Evolutionary conservation across 2,113 vertebrate genomes (phyloP), one percentile per base, ranked within the genome.

Genomic region (Pomatostomus ruficeps): DNA sequence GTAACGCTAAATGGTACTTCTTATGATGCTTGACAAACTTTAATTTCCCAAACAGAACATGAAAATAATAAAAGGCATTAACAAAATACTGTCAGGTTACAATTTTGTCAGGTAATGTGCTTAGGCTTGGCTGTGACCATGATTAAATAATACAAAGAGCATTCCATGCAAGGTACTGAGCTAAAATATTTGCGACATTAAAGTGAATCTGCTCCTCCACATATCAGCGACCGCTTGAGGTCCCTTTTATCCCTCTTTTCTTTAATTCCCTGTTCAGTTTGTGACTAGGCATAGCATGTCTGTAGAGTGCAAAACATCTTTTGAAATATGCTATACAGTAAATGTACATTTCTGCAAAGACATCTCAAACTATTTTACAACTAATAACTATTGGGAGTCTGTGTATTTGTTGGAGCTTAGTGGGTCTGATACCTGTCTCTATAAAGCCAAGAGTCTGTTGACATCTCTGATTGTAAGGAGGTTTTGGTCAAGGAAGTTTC

Each of bases 351-450:
- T 88, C 31, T 84, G 68, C 88, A 73, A 95, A 81, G 92, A 91
- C 49, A 90, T 78, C 89, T 88, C 72, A 63, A 77, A 94, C 59
- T 93, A 96, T 93, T 77, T 93, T 97, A 94, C 79, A 90, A 65
- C 87, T 85, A 97, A 38, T 55, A 91, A 67, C 74, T 83, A 91
- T 40, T 71, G 51, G 61, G 89, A 94, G 25, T 36, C 43, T 89
- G 43, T 74, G 66, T 46, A 68, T 83, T 85, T 83, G 23, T 14
- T 85, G 89, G 85, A 96, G 67, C 93, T 96, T 83, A 93, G 89
- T 88, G 88, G 67, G 51, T 77, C 43, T 43, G 78, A 70, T 72
- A 80, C 91, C 82, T 83, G 90, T 87, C 87, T 59, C 73, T 43
- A 36, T 48, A 75, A 87, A 81, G 33, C 29, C 52, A 82, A 75